Evolutionary conservation across 2,797 vertebrate genomes (phyloP), one percentile per base, ranked within the genome.

Genomic region (Peromyscus aztecus): DNA sequence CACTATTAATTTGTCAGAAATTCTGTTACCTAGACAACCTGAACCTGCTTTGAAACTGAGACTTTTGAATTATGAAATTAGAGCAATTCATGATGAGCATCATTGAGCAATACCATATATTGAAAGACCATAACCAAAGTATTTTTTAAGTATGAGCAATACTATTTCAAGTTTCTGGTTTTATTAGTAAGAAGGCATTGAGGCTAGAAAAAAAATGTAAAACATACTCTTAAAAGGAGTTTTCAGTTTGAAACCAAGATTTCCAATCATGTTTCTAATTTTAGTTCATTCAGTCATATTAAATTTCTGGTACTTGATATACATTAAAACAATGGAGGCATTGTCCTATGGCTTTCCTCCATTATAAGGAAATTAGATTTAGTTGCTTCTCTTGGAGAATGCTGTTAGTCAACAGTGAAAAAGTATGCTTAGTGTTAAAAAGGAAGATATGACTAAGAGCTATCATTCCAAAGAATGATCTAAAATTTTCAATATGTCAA

Each of bases 1-100:
- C 63, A 65, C 93, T 97, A 95, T 97, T 97, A 97, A 95, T 97
- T 97, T 96, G 91, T 96, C 97, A 97, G 92, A 96, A 87, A 96
- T 71, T 82, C 57, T 96, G 86, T 97, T 96, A 96, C 90, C 92
- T 90, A 75, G 96, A 97, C 92, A 96, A 91, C 37, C 14, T 13
- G 55, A 95, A 90, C 29, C 19, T 3, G 49, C 55, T 95, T 94
- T 77, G 81, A 90, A 97, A 87, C 52, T 52, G 78, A 87, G 65
- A 65, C 52, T 59, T 57, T 65, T 90, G 23, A 95, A 84, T 94
- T 21, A 10, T 31, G 57, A 77, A 83, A 82, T 67, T 43, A 67
- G 43, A 92, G 65, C 0, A 4, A 90, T 52, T 19, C 31, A 75
- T 24, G 57, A 57, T 43, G 71, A 96, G 37, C 23, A 71, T n/a